phyloP scores from a whole-genome alignment of 2,888 invertebrate genomes.

The Hesperia comma region DNA sequence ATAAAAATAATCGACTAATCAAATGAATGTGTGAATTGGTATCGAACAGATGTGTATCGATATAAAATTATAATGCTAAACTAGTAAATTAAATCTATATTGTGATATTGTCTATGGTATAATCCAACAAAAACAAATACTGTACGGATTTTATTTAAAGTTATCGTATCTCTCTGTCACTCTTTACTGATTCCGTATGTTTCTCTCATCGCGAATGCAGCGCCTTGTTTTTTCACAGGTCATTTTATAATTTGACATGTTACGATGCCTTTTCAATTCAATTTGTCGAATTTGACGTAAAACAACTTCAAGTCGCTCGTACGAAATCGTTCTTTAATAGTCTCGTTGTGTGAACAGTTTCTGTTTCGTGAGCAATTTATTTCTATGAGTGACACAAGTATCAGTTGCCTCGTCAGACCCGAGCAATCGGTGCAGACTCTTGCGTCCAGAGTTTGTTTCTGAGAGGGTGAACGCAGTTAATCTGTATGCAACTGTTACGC shows the following conservation, averaged over 20 bases:
- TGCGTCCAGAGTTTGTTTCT: conserved; percentile 66
- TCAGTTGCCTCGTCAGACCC: conserved; percentile 59
- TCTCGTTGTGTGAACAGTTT: conserved; percentile 60
- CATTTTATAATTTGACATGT: conserved; percentile 38
- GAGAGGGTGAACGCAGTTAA: conserved; percentile 72
- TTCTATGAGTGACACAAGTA: conserved; percentile 74
- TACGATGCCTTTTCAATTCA: conserved; percentile 67
- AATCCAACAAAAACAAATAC: conserved; percentile 42
- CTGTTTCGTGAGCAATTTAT: conserved; percentile 60
- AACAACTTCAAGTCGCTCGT: conserved; percentile 61
- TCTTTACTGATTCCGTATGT: conserved; percentile 28
- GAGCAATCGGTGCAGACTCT: conserved; percentile 54
- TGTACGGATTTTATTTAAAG: conserved; percentile 29
- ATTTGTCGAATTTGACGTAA: conserved; percentile 72
- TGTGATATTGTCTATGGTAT: conserved; percentile 58
- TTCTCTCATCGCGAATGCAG: not conserved
- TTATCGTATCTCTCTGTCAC: conserved; percentile 54
- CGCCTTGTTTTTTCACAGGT: not conserved
- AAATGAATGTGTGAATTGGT: not conserved
- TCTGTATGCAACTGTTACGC: conserved; percentile 84
- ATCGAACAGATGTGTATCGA: conserved; percentile 9
- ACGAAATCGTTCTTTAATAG: conserved; percentile 60
- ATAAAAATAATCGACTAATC: not conserved
- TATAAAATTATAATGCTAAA: not conserved
- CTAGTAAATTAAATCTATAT: conserved; percentile 24